A percentile compares a stretch with the other conserved stretches of the same genome.
phyloP scores from a whole-genome alignment of 2,888 invertebrate species.

The Perithous albicinctus region DNA sequence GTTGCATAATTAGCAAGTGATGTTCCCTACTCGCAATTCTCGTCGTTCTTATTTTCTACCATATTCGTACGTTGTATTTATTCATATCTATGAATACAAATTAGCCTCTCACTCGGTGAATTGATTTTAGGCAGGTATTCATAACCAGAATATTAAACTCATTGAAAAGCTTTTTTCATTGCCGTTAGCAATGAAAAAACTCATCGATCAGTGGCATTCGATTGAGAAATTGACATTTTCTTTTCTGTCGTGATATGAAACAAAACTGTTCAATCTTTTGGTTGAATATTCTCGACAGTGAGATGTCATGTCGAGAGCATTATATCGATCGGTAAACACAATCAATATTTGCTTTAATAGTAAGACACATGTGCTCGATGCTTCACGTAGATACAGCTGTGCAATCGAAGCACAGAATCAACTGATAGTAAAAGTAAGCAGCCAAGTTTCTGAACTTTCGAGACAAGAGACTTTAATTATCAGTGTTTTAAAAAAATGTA shows the following conservation, averaged over 20 bases:
- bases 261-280: background rate
- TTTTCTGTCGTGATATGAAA: background rate
- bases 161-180: background rate
- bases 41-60: background rate
- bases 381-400: constrained; percentile 19
- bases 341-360: constrained; percentile 41
- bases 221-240: background rate
- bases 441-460: background rate
- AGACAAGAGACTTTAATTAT: background rate
- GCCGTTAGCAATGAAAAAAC: background rate
- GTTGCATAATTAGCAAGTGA: constrained; percentile 37
- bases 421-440: background rate
- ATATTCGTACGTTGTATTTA: background rate
- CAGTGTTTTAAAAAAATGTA: background rate
- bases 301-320: background rate
- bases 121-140: background rate
- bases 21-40: constrained; percentile 5
- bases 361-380: constrained; percentile 45
- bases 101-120: background rate
- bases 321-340: constrained; percentile 4
- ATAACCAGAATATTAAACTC: background rate
- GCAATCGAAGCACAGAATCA: constrained; percentile 19
- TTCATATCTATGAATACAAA: background rate
- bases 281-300: background rate
- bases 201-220: background rate